phyloP scores from a whole-genome alignment of 2,113 vertebrate species.

The Bubo scandiacus region DNA sequence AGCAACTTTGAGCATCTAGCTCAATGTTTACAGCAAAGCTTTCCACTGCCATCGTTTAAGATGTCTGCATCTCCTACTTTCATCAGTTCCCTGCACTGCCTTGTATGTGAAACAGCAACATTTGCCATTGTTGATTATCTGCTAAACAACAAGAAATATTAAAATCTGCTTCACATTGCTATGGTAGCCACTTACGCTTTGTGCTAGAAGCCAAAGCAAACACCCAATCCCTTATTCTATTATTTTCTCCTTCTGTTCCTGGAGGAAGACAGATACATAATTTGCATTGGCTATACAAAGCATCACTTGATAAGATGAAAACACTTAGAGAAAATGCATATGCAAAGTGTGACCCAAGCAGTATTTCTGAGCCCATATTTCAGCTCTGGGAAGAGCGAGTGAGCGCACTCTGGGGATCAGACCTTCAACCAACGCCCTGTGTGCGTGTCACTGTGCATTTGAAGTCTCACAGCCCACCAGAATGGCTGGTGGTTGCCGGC shows the following conservation, averaged over 20 bases:
- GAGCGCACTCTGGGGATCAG: background rate
- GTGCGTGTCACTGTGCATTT: background rate
- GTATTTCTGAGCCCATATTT: background rate
- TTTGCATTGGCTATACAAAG: background rate
- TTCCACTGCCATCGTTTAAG: background rate
- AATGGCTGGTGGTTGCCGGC: background rate
- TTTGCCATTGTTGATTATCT: background rate
- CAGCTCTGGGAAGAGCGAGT: background rate
- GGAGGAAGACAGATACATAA: background rate
- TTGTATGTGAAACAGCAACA: background rate
- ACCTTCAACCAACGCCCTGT: accelerated
- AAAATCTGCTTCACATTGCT: background rate
- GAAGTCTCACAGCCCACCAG: background rate
- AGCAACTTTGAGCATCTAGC: background rate
- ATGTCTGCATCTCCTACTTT: background rate
- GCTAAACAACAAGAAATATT: background rate
- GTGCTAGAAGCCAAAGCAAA: background rate
- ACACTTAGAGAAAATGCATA: background rate
- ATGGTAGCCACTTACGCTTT: constrained; percentile 18
- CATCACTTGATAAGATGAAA: background rate
- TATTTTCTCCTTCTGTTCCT: background rate
- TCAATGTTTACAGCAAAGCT: background rate
- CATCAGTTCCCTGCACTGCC: background rate
- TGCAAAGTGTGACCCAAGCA: background rate
- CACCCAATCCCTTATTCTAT: background rate